phyloP scores from a whole-genome alignment of 2,888 invertebrate species.

The Embidobia sp. region DNA sequence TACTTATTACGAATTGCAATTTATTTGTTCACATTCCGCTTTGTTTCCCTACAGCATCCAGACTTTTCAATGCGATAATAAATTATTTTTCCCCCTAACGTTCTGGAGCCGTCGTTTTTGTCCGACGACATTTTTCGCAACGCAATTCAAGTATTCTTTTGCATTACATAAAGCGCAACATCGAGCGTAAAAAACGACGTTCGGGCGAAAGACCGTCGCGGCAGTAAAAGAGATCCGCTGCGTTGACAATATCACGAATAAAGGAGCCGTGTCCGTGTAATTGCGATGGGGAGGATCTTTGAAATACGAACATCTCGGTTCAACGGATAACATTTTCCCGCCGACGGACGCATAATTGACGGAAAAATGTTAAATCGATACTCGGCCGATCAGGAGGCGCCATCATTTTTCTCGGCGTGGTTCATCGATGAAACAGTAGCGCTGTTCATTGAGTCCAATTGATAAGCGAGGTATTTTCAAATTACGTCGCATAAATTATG shows the following conservation, averaged over 20 bases:
- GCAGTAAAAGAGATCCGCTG: constrained; percentile 25
- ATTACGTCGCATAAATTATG: constrained; percentile 23
- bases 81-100: not conserved
- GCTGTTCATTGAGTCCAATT: constrained; percentile 12
- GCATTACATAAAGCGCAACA: constrained; percentile 20
- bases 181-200: constrained; percentile 12
- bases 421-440: not conserved
- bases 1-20: too few species aligned
- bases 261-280: constrained; percentile 35
- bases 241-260: constrained; percentile 41
- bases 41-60: not conserved
- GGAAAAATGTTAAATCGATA: constrained; percentile 21
- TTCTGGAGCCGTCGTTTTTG: too few species aligned
- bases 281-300: constrained; percentile 38
- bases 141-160: constrained; percentile 21
- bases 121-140: not conserved
- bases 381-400: not conserved
- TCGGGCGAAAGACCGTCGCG: not conserved
- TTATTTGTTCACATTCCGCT: too few species aligned
- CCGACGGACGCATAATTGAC: constrained; percentile 17
- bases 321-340: constrained; percentile 9
- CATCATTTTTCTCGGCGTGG: not conserved
- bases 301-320: constrained; percentile 31
- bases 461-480: constrained; percentile 14
- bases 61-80: not conserved